Base-by-base conservation (phyloP, 2,888 invertebrate species). In the Gastrophysa polygoni region DNA sequence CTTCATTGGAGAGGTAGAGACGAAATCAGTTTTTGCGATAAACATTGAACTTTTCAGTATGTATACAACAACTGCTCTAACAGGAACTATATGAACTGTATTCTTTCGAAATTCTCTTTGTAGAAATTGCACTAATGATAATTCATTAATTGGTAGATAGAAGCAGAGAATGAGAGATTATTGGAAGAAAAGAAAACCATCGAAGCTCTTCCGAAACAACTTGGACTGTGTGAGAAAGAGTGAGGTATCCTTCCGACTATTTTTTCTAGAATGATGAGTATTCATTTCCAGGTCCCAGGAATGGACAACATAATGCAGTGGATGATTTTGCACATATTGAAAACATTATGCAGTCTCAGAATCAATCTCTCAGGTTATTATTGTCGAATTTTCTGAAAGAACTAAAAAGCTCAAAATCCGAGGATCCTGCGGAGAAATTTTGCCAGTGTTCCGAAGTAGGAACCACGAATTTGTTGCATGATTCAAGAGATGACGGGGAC, bases 341-440 rank as follows among this genome's bases (percentile, higher is more conserved):
- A 47, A 51, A 54, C 5, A 59, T 58, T 1, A 61, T 68, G 52
- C 63, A 64, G 32, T 55, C 54, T 43, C 64, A 68, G 50, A 68
- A 64, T 24, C 48, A 56, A 2, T 56, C 62, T 4, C 46, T 66
- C 11, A 60, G 59, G 8, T 52, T 60, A 3, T 38, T 68, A 49
- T 43, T 68, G 14, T 7, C 60, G 6, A 64, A 64, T 54, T 56
- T 68, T 20, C 38, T 65, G 21, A 59, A 68, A 17, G 68, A 66
- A 14, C 17, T 63, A n/a, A 54, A 63, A 38, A 52, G 48, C 34
- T 34, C 51, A 1, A 60, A 57, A 28, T n/a, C n/a, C 2, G 51
- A 61, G 1, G 57, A 43, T 43, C 28, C 18, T 46, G 47, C 18
- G 24, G 29, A 52, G n/a, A 52, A 38, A 16, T 38, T 20, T 24